These are phyloP conservation scores for Melospiza melodia DNA, from an alignment of 2,113 vertebrate genomes.

Conservation along the genomic window DNA sequence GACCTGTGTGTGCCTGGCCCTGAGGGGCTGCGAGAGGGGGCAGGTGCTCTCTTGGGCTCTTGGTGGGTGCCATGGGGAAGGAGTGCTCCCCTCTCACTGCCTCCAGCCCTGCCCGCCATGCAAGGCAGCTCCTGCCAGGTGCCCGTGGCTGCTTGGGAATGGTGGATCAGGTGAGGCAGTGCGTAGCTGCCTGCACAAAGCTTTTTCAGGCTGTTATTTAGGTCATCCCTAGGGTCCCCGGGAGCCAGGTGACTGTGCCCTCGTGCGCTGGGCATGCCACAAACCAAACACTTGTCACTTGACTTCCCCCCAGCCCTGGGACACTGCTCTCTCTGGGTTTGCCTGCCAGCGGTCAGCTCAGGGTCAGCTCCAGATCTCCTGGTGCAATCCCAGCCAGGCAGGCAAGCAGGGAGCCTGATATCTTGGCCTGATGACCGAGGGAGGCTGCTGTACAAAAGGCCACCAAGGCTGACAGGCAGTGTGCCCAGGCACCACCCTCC, in stretches of 20 bases:
- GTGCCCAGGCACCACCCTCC: not conserved
- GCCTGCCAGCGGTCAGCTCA: not conserved
- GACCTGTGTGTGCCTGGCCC: fast-evolving
- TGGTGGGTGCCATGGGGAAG: not conserved
- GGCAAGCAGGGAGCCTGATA: not conserved
- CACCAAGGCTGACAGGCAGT: not conserved
- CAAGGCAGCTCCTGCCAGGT: not conserved
- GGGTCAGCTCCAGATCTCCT: not conserved
- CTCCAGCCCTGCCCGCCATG: not conserved
- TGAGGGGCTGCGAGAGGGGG: not conserved
- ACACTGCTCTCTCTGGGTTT: not conserved
- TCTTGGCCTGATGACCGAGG: not conserved
- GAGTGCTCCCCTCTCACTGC: not conserved
- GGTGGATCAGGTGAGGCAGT: not conserved
- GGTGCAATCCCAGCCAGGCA: not conserved
- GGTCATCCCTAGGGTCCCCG: not conserved
- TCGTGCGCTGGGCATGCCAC: fast-evolving
- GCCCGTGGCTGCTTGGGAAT: not conserved
- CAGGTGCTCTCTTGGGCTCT: not conserved
- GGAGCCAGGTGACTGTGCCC: not conserved
- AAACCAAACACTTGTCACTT: not conserved
- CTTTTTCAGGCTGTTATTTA: not conserved
- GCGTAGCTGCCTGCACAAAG: not conserved
- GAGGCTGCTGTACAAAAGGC: not conserved
- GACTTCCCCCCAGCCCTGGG: not conserved